Percentiles rank a stretch among this genome's conserved stretches.
Conservation (phyloP, 2,113 vertebrate species). For the Anseranas semipalmata region DNA sequence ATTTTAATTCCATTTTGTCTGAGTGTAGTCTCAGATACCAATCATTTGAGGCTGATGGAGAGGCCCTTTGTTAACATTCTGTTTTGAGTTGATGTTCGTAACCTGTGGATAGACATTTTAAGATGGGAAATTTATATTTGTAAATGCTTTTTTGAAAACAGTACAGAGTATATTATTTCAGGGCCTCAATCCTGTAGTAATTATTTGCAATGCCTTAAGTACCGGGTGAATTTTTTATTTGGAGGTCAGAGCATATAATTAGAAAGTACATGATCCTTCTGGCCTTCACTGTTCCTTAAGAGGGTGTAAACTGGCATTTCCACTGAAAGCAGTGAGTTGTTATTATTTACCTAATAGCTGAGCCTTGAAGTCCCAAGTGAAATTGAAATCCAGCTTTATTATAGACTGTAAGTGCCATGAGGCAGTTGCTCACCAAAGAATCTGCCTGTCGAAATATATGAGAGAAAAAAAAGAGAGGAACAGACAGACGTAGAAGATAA, state of each 20-base stretch:
- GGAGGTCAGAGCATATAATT: neutral
- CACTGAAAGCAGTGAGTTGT: neutral
- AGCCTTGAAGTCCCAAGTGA: neutral
- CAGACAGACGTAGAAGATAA: neutral
- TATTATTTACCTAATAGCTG: slow-evolving; percentile 29
- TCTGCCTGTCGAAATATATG: neutral
- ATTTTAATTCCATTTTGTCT: neutral
- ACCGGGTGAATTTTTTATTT: neutral
- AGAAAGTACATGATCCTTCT: neutral
- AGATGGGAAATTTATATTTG: neutral
- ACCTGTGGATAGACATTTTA: neutral
- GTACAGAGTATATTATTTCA: neutral
- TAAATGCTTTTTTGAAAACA: neutral
- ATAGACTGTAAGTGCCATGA: neutral
- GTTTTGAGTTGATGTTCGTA: neutral
- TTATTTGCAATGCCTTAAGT: neutral
- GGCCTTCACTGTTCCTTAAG: neutral
- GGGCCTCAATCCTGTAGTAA: neutral
- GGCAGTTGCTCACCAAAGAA: neutral
- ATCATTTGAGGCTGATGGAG: neutral
- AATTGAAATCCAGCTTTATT: neutral
- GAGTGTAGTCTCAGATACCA: neutral
- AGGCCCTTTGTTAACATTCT: neutral
- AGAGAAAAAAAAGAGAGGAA: neutral
- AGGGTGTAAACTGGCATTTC: neutral